A percentile compares a stretch with the other conserved stretches of the same genome.
These are phyloP conservation scores for Hartigia nigra DNA, from an alignment of 2,888 invertebrate genomes.

Conservation along the genomic window DNA sequence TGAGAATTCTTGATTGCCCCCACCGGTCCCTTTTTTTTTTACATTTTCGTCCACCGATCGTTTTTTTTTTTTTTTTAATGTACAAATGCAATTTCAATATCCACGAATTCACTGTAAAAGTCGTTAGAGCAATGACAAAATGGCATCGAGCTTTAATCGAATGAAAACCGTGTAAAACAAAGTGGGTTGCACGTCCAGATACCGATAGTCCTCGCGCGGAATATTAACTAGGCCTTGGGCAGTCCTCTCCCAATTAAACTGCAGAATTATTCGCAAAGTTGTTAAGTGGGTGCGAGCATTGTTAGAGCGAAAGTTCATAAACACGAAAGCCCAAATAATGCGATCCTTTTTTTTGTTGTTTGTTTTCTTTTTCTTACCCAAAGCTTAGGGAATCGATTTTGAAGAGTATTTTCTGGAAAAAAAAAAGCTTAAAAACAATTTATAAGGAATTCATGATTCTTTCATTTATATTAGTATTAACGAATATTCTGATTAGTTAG, in stretches of 20 bases:
- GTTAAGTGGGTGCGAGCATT: conserved; percentile 46
- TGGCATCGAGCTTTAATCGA: background rate
- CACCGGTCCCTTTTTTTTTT: background rate
- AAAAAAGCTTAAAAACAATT: background rate
- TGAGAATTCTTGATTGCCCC: background rate
- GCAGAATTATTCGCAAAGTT: conserved; percentile 56
- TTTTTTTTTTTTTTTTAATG: background rate
- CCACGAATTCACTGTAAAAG: background rate
- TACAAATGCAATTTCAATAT: background rate
- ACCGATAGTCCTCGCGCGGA: conserved; percentile 20
- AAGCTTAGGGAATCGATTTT: background rate
- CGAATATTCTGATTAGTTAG: conserved; percentile 32
- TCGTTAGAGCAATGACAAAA: background rate
- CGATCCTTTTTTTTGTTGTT: background rate
- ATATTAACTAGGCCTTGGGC: conserved; percentile 45
- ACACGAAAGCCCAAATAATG: background rate
- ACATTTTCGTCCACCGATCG: conserved; percentile 2
- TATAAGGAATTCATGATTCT: background rate
- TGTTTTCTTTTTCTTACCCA: background rate
- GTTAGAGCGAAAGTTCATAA: background rate
- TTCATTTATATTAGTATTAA: background rate
- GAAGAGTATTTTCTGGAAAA: background rate
- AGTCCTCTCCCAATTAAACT: conserved; percentile 56
- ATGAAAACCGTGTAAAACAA: background rate
- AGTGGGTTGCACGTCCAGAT: background rate